phyloP scores from a whole-genome alignment of 2,113 vertebrate genomes.

The Diglossa brunneiventris region DNA sequence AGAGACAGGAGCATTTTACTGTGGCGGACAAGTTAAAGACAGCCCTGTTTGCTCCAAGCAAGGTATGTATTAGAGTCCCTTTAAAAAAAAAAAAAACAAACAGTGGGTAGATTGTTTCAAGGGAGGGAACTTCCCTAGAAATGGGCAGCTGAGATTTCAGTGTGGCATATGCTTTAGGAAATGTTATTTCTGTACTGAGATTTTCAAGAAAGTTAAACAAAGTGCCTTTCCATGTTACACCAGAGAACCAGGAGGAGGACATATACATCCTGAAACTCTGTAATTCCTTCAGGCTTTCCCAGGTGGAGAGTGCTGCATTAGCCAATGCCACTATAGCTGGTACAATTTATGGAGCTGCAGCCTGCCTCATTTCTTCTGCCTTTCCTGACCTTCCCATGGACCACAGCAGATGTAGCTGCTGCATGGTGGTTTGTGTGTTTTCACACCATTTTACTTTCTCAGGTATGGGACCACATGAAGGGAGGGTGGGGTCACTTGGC shows the following conservation, averaged over 20 bases:
- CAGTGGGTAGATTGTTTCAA: neutral
- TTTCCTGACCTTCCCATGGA: neutral
- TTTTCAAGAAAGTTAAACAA: neutral
- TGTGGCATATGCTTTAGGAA: neutral
- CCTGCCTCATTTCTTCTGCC: rapidly evolving
- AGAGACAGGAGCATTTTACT: neutral
- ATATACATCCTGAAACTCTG: rapidly evolving
- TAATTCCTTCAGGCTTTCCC: neutral
- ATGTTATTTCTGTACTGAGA: neutral
- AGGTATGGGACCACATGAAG: rapidly evolving
- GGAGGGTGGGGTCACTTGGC: rapidly evolving
- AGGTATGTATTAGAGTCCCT: neutral
- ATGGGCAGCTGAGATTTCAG: neutral
- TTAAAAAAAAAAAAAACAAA: neutral
- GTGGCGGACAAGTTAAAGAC: neutral
- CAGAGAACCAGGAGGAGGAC: neutral
- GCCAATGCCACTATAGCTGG: rapidly evolving
- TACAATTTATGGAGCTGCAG: neutral
- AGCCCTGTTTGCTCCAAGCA: neutral
- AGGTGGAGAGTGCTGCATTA: neutral
- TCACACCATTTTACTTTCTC: neutral
- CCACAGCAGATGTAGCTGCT: rapidly evolving
- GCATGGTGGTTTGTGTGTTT: rapidly evolving
- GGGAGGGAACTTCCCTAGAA: neutral
- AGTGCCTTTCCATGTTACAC: neutral